Percentiles rank a stretch among this genome's conserved stretches.
phyloP scores from a whole-genome alignment of 2,888 invertebrate genomes.

The Lochmaea crataegi region DNA sequence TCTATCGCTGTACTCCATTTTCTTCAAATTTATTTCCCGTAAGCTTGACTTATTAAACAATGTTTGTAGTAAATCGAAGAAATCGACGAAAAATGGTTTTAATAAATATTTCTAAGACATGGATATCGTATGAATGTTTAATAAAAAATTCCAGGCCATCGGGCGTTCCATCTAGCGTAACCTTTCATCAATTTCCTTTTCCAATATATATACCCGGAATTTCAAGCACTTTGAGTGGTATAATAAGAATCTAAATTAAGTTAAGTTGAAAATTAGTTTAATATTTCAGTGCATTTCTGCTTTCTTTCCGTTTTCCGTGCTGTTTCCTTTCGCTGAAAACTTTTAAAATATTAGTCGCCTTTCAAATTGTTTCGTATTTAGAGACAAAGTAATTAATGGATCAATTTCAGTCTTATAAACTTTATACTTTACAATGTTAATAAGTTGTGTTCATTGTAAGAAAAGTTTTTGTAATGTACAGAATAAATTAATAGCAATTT shows the following conservation, averaged over 20 bases:
- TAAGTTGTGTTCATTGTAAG: not conserved
- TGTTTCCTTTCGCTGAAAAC: not conserved
- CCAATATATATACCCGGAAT: conserved; percentile 46
- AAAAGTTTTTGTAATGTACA: too few relatives aligned
- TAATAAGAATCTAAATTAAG: conserved; percentile 45
- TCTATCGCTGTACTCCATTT: too few relatives aligned
- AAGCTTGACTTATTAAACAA: too few relatives aligned
- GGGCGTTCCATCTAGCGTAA: conserved; percentile 11
- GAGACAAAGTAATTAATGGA: conserved; percentile 22
- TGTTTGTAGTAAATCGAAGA: too few relatives aligned
- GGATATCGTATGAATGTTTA: conserved; percentile 25
- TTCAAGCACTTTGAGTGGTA: conserved; percentile 39
- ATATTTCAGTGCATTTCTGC: conserved; percentile 33
- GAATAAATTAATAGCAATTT: too few relatives aligned
- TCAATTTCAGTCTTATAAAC: conserved; percentile 15
- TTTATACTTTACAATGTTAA: not conserved
- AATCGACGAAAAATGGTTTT: not conserved
- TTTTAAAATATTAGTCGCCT: conserved; percentile 11
- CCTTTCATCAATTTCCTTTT: conserved; percentile 42
- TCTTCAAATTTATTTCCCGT: too few relatives aligned
- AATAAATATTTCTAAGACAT: conserved; percentile 13
- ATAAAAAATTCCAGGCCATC: conserved; percentile 25
- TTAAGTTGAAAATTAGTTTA: conserved; percentile 46
- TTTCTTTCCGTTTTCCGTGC: conserved; percentile 13
- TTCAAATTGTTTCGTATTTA: conserved; percentile 21